Evolutionary conservation across 2,888 invertebrate genomes (phyloP).

Genomic region (Aethes cnicana): DNA sequence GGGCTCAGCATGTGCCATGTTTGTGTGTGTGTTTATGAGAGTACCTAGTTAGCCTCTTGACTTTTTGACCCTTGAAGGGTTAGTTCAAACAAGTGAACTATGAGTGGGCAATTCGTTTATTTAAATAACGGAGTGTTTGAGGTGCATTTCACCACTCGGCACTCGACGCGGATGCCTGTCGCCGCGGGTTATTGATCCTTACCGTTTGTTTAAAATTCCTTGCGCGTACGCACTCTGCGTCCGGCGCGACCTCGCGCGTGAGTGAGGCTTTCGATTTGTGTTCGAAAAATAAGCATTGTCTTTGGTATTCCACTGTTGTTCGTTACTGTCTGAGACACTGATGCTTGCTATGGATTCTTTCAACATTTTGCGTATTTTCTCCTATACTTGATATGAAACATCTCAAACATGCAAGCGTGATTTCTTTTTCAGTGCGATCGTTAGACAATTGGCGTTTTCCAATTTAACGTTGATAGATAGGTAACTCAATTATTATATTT

Average conservation of each 20-base stretch:
- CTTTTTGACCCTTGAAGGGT: neutral
- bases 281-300: conserved; percentile 22
- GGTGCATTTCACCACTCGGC: conserved; percentile 44
- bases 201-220: conserved; percentile 53
- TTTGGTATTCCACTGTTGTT: conserved; percentile 17
- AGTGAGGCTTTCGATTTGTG: conserved; percentile 29
- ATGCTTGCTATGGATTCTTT: too few relatives aligned
- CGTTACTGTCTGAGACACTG: neutral
- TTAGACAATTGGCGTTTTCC: too few relatives aligned
- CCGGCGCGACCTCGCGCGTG: conserved; percentile 34
- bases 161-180: conserved; percentile 55
- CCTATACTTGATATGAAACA: too few relatives aligned
- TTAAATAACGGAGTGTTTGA: conserved; percentile 21
- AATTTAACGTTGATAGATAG: too few relatives aligned
- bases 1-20: too few relatives aligned
- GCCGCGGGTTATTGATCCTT: conserved; percentile 63
- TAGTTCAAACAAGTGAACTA: neutral
- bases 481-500: too few relatives aligned
- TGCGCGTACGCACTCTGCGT: conserved; percentile 49
- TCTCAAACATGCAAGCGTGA: too few relatives aligned
- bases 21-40: too few relatives aligned
- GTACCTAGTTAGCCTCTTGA: too few relatives aligned
- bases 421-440: too few relatives aligned
- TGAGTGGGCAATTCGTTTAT: conserved; percentile 8
- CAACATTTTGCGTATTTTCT: too few relatives aligned